Conservation (phyloP, 2,888 invertebrate species). For the Polydrusus tereticollis region DNA sequence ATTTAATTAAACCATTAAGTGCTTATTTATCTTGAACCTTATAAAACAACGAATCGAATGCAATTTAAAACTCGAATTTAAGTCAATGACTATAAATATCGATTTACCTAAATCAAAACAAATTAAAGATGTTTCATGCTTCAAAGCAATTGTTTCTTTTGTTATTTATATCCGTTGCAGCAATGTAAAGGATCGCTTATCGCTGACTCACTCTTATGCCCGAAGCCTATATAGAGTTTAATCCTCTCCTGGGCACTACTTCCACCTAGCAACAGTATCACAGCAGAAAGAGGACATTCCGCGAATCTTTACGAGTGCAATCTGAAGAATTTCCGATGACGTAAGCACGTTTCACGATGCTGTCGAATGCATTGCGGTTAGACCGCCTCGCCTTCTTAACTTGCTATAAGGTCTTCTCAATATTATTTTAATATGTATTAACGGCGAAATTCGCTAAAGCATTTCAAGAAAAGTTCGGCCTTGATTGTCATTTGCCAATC, state of each 20-base stretch:
- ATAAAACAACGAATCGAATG: too few relatives aligned
- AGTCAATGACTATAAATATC: too few relatives aligned
- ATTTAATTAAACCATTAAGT: too few relatives aligned
- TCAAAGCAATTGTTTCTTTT: background rate
- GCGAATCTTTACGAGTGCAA: slow-evolving; percentile 52
- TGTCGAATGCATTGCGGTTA: slow-evolving; percentile 20
- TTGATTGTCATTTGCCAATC: too few relatives aligned
- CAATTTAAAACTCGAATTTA: too few relatives aligned
- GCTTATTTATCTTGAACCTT: too few relatives aligned
- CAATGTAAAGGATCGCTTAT: background rate
- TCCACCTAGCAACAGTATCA: slow-evolving; percentile 48
- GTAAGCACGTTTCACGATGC: slow-evolving; percentile 46
- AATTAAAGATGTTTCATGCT: too few relatives aligned
- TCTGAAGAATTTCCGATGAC: slow-evolving; percentile 57
- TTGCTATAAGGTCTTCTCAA: slow-evolving; percentile 2
- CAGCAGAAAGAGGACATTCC: slow-evolving; percentile 41
- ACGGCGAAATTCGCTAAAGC: too few relatives aligned
- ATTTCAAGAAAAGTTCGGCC: too few relatives aligned
- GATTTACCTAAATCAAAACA: too few relatives aligned
- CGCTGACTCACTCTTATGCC: background rate
- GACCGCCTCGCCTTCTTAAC: background rate
- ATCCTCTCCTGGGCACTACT: slow-evolving; percentile 23
- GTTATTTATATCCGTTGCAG: background rate
- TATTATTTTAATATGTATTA: too few relatives aligned
- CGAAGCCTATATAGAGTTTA: slow-evolving; percentile 7